Conservation (phyloP, 2,797 vertebrate species). For the Florisuga fusca region DNA sequence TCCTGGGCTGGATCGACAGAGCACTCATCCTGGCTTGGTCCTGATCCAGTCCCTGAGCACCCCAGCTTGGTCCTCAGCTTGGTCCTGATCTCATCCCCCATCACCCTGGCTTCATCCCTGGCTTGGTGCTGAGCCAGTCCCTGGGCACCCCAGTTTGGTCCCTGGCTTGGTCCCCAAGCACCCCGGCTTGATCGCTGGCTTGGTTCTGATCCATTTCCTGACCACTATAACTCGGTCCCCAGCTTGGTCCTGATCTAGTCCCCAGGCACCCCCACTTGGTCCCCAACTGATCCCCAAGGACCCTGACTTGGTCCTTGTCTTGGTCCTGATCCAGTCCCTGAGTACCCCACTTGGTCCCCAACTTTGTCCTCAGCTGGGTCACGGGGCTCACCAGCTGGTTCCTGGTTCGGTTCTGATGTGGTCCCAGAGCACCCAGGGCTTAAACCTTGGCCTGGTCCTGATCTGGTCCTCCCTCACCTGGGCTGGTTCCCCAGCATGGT, state of each 20-base stretch:
- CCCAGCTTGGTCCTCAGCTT: neutral
- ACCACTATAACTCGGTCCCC: neutral
- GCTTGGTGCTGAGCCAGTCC: neutral
- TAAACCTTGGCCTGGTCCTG: neutral
- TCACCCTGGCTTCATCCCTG: too few relatives aligned
- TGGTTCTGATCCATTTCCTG: neutral
- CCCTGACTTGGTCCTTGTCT: too few relatives aligned
- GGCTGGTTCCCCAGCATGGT: too few relatives aligned
- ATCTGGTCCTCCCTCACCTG: too few relatives aligned
- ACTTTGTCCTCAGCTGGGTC: neutral
- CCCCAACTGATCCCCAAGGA: neutral
- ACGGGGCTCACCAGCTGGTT: too few relatives aligned
- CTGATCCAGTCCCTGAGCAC: neutral
- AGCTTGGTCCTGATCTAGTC: neutral
- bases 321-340: neutral
- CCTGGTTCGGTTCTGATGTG: neutral
- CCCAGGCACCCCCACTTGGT: neutral
- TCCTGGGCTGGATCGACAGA: accelerated
- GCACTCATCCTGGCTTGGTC: neutral
- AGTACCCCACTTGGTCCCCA: neutral
- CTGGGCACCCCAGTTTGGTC: neutral
- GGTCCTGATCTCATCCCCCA: neutral
- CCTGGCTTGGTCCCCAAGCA: accelerated
- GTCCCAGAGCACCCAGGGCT: too few relatives aligned
- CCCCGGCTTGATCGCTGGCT: neutral